Evolutionary conservation across 2,888 invertebrate species (phyloP).

Genomic region (Noctua fimbriata): DNA sequence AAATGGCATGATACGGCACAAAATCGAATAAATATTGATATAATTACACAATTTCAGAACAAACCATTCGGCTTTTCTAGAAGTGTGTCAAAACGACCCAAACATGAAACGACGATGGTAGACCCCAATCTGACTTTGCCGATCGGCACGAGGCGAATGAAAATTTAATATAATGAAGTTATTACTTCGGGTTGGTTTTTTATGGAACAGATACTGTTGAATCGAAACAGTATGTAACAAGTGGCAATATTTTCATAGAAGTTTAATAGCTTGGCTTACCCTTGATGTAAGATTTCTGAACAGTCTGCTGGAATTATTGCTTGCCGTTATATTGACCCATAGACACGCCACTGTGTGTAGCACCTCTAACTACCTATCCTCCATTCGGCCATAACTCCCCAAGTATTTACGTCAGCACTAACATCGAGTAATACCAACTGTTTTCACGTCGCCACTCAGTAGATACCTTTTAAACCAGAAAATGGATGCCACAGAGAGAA

Average conservation of each 20-base stretch:
- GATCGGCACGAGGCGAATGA: neutral
- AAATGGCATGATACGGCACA: neutral
- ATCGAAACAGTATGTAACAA: neutral
- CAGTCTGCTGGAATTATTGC: neutral
- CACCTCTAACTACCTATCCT: slow-evolving; percentile 23
- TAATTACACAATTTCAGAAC: neutral
- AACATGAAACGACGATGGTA: neutral
- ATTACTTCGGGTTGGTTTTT: neutral
- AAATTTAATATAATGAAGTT: neutral
- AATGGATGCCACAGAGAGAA: slow-evolving; percentile 85
- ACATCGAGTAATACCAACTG: slow-evolving; percentile 65
- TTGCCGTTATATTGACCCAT: neutral
- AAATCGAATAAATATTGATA: neutral
- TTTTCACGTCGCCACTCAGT: slow-evolving; percentile 75
- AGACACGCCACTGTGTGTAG: neutral
- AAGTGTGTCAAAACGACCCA: neutral
- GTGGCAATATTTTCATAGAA: neutral
- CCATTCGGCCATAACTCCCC: slow-evolving; percentile 56
- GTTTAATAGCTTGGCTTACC: neutral
- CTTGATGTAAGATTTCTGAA: neutral
- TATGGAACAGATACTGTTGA: neutral
- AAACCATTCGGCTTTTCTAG: neutral
- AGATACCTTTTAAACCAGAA: slow-evolving; percentile 87
- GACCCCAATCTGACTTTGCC: neutral
- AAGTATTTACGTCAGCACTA: slow-evolving; percentile 66